Evolutionary conservation across 2,113 vertebrate genomes (phyloP), one percentile per base, ranked within the genome.

Genomic region (Spea bombifrons): DNA sequence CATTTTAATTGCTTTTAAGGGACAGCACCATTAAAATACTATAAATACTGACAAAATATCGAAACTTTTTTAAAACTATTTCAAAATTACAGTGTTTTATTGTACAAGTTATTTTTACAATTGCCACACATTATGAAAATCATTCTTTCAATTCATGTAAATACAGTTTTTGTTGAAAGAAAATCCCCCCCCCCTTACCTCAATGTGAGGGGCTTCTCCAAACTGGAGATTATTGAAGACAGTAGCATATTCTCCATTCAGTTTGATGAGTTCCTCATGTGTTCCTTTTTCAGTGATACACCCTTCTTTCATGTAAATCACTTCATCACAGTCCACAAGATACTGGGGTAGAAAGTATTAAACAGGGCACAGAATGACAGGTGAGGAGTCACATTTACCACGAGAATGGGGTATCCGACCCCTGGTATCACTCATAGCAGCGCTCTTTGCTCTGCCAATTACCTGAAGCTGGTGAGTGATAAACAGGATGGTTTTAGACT

Each of bases 381-480:
- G 9, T 16, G 65, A 45, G 3, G 44, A 49, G 66, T 43, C 45
- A 77, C 17, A 50, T 30, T 47, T 47, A 69, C 8, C 53, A 12
- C 9, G 15, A 53, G 48, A 59, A 55, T 16, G 55, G 45, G 45
- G n/a, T 70, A 71, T 3, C 15, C n/a, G n/a, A 3, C 30, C 44
- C 9, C 10, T 70, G 55, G 52, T 10, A 48, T 50, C 30, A 76
- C 16, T 47, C 50, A 16, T 66, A 66, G 61, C 48, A 52, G 16
- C 17, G 47, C 49, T 2, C 44, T 30, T 16, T 46, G 59, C 9
- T 55, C 7, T 79, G n/a, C 16, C 50, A 46, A 61, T 74, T 86
- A 98, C 96, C 94, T 98, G 96, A 72, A 97, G 92, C 87, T 98
- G 96, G 84, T 97, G 96, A 0, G 96, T 97, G 78, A 98, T 86